Base-by-base conservation (phyloP, 2,888 invertebrate genomes). In the Amorpha juglandis region DNA sequence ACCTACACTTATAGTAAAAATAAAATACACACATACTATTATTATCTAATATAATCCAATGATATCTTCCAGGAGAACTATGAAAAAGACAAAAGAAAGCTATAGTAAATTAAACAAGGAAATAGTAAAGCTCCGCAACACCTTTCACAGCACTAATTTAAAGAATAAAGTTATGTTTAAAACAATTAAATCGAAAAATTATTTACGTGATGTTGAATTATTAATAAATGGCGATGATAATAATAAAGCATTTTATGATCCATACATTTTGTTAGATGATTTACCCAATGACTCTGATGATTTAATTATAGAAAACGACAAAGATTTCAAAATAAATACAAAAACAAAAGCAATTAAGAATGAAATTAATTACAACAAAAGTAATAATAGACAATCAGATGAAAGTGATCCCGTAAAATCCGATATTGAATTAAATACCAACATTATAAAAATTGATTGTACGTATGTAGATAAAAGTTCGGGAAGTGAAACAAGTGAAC, bases 91-190 rank as follows among this genome's bases (percentile, higher is more conserved):
- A n/a, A 88, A 82, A 78, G 81, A 82, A 65, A 71, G 70, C 47
- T 80, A 69, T 67, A 78, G 69, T 62, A 81, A 79, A 70, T 73
- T 86, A 50, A 87, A 82, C 66, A 88, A 81, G 67, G 88, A 90
- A 77, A 82, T 91, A 52, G 75, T 78, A 0, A 88, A 88, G 76
- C 75, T 90, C 64, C 84, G 82, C n/a, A 80, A 83, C 65, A 79
- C 77, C 19, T 89, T 87, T 66, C 78, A 83, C 42, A 85, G 80
- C 64, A 79, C 82, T 21, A 84, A 90, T 76, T 74, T 88, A 21
- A 87, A 81, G 76, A 90, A 89, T 75, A 75, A 82, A 69, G 71
- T 87, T 6, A 78, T 81, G 66, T 73, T 89, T 63, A 89, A 86
- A 77, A 69, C 74, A 52, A 71, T 77, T 7, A 72, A 73, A 62